phyloP scores from a whole-genome alignment of 2,113 vertebrate species.

The Hippocampus guttulatus region DNA sequence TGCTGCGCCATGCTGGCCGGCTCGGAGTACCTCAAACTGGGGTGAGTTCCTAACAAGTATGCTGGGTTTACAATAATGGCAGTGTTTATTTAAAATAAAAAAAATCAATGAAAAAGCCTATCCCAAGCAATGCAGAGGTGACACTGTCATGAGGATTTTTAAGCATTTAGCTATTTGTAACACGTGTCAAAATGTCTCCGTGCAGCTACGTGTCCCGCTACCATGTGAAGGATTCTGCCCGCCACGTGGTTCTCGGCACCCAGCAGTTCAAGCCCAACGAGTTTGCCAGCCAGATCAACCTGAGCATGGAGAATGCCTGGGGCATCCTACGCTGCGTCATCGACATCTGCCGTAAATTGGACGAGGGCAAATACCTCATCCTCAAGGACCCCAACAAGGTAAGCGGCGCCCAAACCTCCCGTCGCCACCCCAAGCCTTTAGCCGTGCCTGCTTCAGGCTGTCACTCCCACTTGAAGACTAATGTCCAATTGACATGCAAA shows the following conservation, averaged over 20 bases:
- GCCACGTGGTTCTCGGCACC: slow-evolving; percentile 92
- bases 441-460: too few relatives aligned
- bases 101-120: not conserved
- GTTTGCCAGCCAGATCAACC: slow-evolving; percentile 98
- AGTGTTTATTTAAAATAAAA: not conserved
- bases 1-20: slow-evolving; percentile 94
- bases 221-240: slow-evolving; percentile 92
- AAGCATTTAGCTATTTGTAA: too few relatives aligned
- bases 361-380: slow-evolving; percentile 98
- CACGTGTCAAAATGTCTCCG: not conserved
- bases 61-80: not conserved
- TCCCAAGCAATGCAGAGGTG: too few relatives aligned
- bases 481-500: not conserved
- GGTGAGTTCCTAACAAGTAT: slow-evolving; percentile 74
- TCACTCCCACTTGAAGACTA: not conserved
- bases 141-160: too few relatives aligned
- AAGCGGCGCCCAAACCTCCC: slow-evolving; percentile 24
- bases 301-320: slow-evolving; percentile 98
- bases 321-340: slow-evolving; percentile 96
- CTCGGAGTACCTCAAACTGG: slow-evolving; percentile 95
- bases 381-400: slow-evolving; percentile 99
- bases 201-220: slow-evolving; percentile 92
- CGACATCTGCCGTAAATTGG: slow-evolving; percentile 97
- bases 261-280: slow-evolving; percentile 99
- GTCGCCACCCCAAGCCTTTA: not conserved